Base-by-base conservation (phyloP, 2,797 vertebrate genomes). In the Bovichtus variegatus region DNA sequence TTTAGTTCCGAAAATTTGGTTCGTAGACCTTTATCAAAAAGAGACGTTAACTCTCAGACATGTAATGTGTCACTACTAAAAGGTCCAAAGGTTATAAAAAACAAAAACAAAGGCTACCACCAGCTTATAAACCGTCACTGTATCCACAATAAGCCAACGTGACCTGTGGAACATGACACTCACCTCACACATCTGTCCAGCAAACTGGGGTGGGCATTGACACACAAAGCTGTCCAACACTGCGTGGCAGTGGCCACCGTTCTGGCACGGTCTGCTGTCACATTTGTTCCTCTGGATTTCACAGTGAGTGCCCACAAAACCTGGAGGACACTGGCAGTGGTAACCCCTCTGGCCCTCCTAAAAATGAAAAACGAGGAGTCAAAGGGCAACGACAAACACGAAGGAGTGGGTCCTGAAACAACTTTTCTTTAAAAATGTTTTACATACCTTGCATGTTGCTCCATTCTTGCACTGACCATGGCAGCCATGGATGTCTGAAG, bases 181-280 rank as follows among this genome's bases (percentile, higher is more conserved):
- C 92, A 99, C 98, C 97, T 99, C 97, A 3, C 98, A 99, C 72
- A 96, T 94, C 29, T 81, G 88, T 82, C 98, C 98, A 0, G 95
- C 95, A 83, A 96, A 97, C 71, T 96, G 95, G 5, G 87, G 71
- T 1, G 84, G 93, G 81, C 98, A 99, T 65, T 96, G 94, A 69
- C 98, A 99, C 71, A 87, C 93, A 51, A 99, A 99, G 78, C 95
- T 88, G 4, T 94, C 95, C 76, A 93, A 71, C 86, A 96, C 83
- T 9, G 94, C 75, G 41, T 96, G 96, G 43, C 98, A 99, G 18
- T 81, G 87, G 5, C 97, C 97, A 2, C 95, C 93, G 0, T 97
- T 97, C 60, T 86, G 96, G 85, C 98, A 99, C 0, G 97, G 98
- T 13, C 83, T 74, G 85, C 95, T 96, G 78, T 94, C 88, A 53